Evolutionary conservation across 2,888 invertebrate genomes (phyloP).

Genomic region (Spodoptera picta): DNA sequence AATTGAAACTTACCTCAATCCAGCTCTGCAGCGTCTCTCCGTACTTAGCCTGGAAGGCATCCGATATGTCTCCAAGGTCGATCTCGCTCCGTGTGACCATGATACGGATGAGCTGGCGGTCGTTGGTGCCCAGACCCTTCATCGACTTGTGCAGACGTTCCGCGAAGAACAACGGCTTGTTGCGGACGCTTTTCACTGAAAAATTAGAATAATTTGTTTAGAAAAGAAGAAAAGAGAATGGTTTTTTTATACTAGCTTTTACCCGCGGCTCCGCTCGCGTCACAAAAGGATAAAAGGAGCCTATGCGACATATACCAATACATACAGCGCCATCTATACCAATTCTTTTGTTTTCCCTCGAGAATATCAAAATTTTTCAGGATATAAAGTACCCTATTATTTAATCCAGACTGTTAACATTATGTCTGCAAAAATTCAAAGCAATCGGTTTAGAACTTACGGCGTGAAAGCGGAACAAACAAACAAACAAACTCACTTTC

Average conservation of each 20-base stretch:
- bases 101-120: constrained; percentile 94
- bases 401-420: too few relatives aligned
- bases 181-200: constrained; percentile 93
- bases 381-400: too few relatives aligned
- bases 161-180: constrained; percentile 95
- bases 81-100: constrained; percentile 95
- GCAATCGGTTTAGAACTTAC: too few relatives aligned
- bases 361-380: too few relatives aligned
- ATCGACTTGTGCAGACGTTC: constrained; percentile 95
- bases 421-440: too few relatives aligned
- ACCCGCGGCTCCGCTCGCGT: too few relatives aligned
- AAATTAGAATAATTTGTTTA: constrained; percentile 20
- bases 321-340: too few relatives aligned
- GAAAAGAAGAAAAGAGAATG: background rate
- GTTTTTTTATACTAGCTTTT: background rate
- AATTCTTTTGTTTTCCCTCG: too few relatives aligned
- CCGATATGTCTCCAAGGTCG: constrained; percentile 95
- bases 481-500: too few relatives aligned
- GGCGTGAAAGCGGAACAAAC: too few relatives aligned
- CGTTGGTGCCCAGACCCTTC: constrained; percentile 97
- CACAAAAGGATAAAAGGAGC: too few relatives aligned
- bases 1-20: constrained; percentile 89
- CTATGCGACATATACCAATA: too few relatives aligned
- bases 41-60: constrained; percentile 92
- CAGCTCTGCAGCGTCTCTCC: constrained; percentile 93